Conservation (phyloP, 2,797 vertebrate species). For the Rhinichthys osculus region DNA sequence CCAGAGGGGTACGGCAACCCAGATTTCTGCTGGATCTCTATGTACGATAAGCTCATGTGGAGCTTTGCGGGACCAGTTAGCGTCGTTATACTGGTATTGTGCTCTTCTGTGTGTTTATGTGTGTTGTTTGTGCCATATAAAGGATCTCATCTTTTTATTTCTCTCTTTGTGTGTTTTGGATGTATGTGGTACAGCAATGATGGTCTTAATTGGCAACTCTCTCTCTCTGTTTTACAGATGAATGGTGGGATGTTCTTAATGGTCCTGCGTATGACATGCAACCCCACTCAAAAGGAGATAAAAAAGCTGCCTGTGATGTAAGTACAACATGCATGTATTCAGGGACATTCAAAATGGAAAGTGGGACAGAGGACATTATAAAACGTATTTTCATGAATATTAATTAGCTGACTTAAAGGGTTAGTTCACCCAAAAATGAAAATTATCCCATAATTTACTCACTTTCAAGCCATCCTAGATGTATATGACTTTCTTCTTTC, state of each 20-base stretch:
- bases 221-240: constrained; percentile 78
- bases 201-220: not conserved
- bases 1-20: constrained; percentile 97
- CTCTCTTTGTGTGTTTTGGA: constrained; percentile 10
- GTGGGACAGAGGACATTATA: not conserved
- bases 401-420: not conserved
- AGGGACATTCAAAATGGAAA: not conserved
- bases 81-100: constrained; percentile 92
- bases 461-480: too few species aligned
- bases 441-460: too few species aligned
- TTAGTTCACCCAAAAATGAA: not conserved
- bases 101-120: not conserved
- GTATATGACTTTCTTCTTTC: too few species aligned
- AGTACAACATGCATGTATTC: constrained; percentile 70
- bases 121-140: constrained; percentile 4
- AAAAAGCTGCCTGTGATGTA: constrained; percentile 95
- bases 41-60: constrained; percentile 98
- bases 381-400: not conserved
- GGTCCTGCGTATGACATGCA: constrained; percentile 92
- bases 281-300: constrained; percentile 91
- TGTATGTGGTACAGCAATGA: not conserved
- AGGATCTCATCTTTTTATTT: not conserved
- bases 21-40: constrained; percentile 98
- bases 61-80: constrained; percentile 96
- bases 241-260: constrained; percentile 94